Evolutionary conservation across 2,113 vertebrate genomes (phyloP).

Genomic region (Esox niger): DNA sequence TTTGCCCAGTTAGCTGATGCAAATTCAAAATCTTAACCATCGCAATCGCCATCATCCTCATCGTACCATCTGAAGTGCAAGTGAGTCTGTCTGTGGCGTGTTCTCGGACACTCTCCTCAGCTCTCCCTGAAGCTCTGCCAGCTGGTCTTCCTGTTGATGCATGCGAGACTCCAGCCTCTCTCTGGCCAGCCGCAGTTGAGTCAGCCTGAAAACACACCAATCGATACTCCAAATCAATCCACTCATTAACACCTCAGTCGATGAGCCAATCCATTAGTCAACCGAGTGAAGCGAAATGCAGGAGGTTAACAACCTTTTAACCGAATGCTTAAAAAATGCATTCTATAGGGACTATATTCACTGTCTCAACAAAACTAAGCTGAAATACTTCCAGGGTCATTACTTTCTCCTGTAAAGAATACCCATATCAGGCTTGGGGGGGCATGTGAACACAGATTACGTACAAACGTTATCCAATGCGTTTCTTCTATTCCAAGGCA

Average conservation of each 20-base stretch:
- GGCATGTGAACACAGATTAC: no score
- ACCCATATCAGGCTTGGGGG: no score
- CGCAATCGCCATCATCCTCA: background rate
- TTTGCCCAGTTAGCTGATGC: no score
- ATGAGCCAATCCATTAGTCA: background rate
- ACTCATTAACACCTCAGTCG: background rate
- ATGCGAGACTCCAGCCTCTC: constrained; percentile 60
- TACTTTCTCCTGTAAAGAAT: no score
- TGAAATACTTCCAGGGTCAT: background rate
- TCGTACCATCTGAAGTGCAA: constrained; percentile 57
- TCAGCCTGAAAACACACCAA: constrained; percentile 52
- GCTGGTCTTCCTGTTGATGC: constrained; percentile 74
- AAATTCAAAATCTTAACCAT: background rate
- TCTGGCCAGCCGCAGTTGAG: constrained; percentile 58
- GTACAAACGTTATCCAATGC: no score
- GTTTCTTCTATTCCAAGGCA: no score
- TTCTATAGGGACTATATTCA: no score
- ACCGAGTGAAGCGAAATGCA: background rate
- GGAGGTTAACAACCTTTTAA: no score
- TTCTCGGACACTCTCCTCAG: constrained; percentile 71
- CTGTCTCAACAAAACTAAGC: no score
- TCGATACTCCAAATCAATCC: background rate
- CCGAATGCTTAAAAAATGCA: no score
- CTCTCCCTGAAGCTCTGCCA: constrained; percentile 76
- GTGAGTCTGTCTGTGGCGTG: constrained; percentile 39